phyloP scores from a whole-genome alignment of 2,797 vertebrate species.

The Carapus acus region DNA sequence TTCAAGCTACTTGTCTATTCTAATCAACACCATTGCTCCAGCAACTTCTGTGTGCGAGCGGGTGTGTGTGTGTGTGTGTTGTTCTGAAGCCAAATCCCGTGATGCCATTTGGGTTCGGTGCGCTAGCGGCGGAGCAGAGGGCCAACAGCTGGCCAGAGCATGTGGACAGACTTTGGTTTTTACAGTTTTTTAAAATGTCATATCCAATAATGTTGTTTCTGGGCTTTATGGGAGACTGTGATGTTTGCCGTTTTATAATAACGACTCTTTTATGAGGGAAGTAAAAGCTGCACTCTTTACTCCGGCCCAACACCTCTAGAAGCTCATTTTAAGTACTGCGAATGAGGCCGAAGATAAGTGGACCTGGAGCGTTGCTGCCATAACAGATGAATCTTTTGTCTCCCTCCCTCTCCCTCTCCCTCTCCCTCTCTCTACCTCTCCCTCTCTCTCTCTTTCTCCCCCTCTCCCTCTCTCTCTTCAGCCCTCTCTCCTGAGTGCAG shows the following conservation, averaged over 20 bases:
- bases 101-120: constrained; percentile 43
- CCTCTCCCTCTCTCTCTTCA: constrained; percentile 23
- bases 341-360: too few species aligned
- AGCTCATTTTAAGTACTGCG: not conserved
- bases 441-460: constrained; percentile 5
- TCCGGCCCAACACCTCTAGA: not conserved
- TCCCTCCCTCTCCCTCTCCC: constrained; percentile 15
- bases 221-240: constrained; percentile 39
- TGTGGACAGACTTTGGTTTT: constrained; percentile 46
- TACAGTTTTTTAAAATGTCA: constrained; percentile 40
- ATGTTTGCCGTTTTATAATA: constrained; percentile 34
- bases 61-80: constrained; percentile 16
- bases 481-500: constrained; percentile 60
- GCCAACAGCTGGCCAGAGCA: constrained; percentile 51
- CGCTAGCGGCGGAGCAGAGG: constrained; percentile 36
- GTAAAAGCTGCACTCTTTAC: constrained; percentile 17
- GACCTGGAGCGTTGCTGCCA: not conserved
- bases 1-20: constrained; percentile 27
- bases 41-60: constrained; percentile 4
- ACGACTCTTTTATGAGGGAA: constrained; percentile 16
- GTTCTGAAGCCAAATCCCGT: constrained; percentile 39
- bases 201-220: constrained; percentile 40
- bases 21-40: constrained; percentile 27
- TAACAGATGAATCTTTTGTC: not conserved
- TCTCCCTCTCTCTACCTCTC: constrained; percentile 34